Conservation (phyloP, 2,888 invertebrate genomes). For the Kuschelorhynchus macadamiae region DNA sequence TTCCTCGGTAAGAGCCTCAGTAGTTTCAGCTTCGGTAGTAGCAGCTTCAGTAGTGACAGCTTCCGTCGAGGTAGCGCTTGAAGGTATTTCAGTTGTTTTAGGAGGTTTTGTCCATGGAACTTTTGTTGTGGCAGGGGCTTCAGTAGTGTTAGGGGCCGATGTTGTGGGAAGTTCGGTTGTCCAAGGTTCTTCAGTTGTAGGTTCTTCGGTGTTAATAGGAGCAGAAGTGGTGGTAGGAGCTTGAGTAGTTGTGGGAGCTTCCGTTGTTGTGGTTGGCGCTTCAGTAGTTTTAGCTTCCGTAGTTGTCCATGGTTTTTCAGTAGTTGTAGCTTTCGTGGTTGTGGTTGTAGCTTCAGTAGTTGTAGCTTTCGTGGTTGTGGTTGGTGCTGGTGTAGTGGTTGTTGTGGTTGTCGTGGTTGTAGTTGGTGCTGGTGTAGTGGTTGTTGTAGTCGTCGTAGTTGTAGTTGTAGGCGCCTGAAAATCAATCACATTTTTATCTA, state of each 20-base stretch:
- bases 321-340: slow-evolving; percentile 15
- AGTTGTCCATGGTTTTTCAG: slow-evolving; percentile 22
- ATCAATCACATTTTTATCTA: too few species aligned
- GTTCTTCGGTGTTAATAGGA: slow-evolving; percentile 12
- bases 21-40: slow-evolving; percentile 18
- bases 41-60: slow-evolving; percentile 20
- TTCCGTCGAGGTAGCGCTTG: slow-evolving; percentile 15
- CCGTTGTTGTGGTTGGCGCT: slow-evolving; percentile 16
- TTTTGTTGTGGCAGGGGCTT: slow-evolving; percentile 1
- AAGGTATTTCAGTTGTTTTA: slow-evolving; percentile 21
- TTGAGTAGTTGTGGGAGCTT: slow-evolving; percentile 27
- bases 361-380: slow-evolving; percentile 16
- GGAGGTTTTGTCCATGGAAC: slow-evolving; percentile 10
- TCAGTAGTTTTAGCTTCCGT: slow-evolving; percentile 23
- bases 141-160: slow-evolving; percentile 26
- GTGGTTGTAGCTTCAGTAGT: slow-evolving; percentile 18
- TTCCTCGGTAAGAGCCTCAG: slow-evolving; percentile 15
- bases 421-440: slow-evolving; percentile 14
- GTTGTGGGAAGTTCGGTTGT: slow-evolving; percentile 14
- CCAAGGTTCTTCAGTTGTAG: slow-evolving; percentile 15
- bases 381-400: slow-evolving; percentile 22
- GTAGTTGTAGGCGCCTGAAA: slow-evolving; percentile 21
- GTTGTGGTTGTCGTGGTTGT: slow-evolving; percentile 27
- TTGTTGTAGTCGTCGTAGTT: slow-evolving; percentile 16
- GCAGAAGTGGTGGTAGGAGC: slow-evolving; percentile 25